Evolutionary conservation across 2,888 invertebrate genomes (phyloP), one percentile per base, ranked within the genome.

Genomic region (Tanypteryx hageni): DNA sequence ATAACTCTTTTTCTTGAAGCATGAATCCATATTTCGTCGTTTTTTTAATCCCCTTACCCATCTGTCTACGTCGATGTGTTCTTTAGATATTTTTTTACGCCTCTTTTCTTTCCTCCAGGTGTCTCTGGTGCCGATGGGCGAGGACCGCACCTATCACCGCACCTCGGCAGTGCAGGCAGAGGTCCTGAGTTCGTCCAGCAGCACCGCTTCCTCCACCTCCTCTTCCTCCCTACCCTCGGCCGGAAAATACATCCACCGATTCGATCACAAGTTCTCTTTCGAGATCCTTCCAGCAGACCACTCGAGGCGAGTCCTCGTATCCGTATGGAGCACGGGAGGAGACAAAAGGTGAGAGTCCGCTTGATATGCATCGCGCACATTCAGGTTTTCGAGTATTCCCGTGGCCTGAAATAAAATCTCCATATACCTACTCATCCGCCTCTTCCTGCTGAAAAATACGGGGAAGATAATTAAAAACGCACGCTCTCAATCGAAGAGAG

Each of bases 231-330:
- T 93, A 96, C 96, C 92, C 95, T 10, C 92, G 94, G 94, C 93
- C 94, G 96, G 95, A 9, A 61, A 64, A 31, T 89, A 56, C 44
- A 18, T 64, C 22, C 97, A 98, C 93, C 97, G 97, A 92, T 98
- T 98, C 95, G 97, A 98, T 95, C 97, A 98, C 94, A 97, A 97
- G 93, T 96, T 98, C 94, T 96, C 96, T 94, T 96, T 98, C 93
- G 97, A 97, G 1, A 95, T 97, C 92, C 95, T 96, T 27, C 94
- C 95, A 22, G 94, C 95, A 58, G 96, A 96, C 94, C 95, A 95
- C 82, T 95, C 96, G 91, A 96, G 97, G 94, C 96, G 96, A 94
- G 96, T 98, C 84, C 96, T 97, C 94, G 96, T 98, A 94, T 98
- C 98, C 84, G 98, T 98, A 85, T 98, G 98, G 98, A 98, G 98